These are phyloP conservation scores for Ditylenchus weischeri DNA, from an alignment of 2,888 invertebrate species.

Conservation along the genomic window DNA sequence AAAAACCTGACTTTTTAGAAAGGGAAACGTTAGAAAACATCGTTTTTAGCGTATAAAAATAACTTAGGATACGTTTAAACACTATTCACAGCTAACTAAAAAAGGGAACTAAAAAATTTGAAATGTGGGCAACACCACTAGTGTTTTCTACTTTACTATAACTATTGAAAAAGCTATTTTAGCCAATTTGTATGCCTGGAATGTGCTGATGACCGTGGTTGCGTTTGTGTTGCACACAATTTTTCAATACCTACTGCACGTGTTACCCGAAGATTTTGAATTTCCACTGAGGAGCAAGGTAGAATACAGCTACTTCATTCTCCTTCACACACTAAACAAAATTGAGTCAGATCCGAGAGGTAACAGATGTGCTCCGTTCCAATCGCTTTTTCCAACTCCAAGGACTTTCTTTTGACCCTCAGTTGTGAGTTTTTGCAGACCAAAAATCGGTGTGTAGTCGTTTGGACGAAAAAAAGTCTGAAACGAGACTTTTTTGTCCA, in stretches of 20 bases:
- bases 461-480: too few species aligned
- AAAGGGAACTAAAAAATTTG: too few species aligned
- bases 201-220: slow-evolving; percentile 28
- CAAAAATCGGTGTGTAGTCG: too few species aligned
- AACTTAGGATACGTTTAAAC: too few species aligned
- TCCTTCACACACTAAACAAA: too few species aligned
- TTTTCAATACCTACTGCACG: slow-evolving; percentile 19
- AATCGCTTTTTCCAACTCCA: slow-evolving; percentile 36
- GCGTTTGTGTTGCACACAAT: slow-evolving; percentile 32
- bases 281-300: slow-evolving; percentile 27
- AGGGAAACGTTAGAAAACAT: too few species aligned
- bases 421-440: slow-evolving; percentile 42
- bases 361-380: slow-evolving; percentile 20
- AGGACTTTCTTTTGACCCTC: slow-evolving; percentile 53
- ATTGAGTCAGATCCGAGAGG: slow-evolving; percentile 21
- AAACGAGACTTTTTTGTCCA: too few species aligned
- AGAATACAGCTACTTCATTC: background rate
- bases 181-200: slow-evolving; percentile 37
- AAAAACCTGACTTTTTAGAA: too few species aligned
- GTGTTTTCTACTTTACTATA: too few species aligned
- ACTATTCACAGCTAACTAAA: too few species aligned
- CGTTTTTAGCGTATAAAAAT: too few species aligned
- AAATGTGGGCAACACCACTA: too few species aligned
- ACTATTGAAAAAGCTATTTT: slow-evolving; percentile 13
- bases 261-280: slow-evolving; percentile 35